A percentile compares a stretch with the other conserved stretches of the same genome.
These are phyloP conservation scores for Bembecia ichneumoniformis DNA, from an alignment of 2,888 invertebrate species.

Conservation along the genomic window DNA sequence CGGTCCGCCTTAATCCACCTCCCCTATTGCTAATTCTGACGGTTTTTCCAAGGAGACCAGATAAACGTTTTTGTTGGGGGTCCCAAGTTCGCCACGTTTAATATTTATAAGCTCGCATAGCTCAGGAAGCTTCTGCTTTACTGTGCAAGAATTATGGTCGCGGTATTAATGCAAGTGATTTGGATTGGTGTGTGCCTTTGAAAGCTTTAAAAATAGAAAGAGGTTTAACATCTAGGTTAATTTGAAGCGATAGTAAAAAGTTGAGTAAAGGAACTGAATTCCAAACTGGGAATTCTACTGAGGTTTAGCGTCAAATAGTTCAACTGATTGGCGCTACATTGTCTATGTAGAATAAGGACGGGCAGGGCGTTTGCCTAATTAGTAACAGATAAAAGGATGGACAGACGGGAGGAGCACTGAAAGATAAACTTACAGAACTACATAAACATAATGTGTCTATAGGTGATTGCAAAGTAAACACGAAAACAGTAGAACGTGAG, in stretches of 20 bases:
- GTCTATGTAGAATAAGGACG: constrained; percentile 21
- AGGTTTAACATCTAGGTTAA: no score
- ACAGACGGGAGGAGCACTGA: constrained; percentile 20
- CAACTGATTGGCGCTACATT: constrained; percentile 30
- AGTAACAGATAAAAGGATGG: constrained; percentile 43
- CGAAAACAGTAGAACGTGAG: background rate
- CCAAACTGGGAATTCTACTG: background rate
- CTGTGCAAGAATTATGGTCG: constrained; percentile 51
- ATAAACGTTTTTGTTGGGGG: constrained; percentile 67
- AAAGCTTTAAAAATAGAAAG: no score
- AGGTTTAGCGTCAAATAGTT: constrained; percentile 16
- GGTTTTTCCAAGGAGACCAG: constrained; percentile 68
- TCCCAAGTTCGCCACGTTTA: constrained; percentile 49
- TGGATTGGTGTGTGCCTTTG: constrained; percentile 32
- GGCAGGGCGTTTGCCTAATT: constrained; percentile 34
- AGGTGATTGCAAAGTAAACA: background rate
- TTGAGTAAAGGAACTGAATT: background rate
- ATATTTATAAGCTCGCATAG: constrained; percentile 65
- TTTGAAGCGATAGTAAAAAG: no score
- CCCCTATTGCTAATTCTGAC: constrained; percentile 66
- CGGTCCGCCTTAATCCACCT: constrained; percentile 68
- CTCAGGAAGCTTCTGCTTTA: constrained; percentile 46
- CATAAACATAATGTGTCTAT: no score
- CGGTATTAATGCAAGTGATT: constrained; percentile 37
- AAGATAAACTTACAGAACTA: constrained; percentile 22